These are phyloP conservation scores for Cuculus canorus DNA, from an alignment of 2,797 vertebrate species.

Conservation along the genomic window DNA sequence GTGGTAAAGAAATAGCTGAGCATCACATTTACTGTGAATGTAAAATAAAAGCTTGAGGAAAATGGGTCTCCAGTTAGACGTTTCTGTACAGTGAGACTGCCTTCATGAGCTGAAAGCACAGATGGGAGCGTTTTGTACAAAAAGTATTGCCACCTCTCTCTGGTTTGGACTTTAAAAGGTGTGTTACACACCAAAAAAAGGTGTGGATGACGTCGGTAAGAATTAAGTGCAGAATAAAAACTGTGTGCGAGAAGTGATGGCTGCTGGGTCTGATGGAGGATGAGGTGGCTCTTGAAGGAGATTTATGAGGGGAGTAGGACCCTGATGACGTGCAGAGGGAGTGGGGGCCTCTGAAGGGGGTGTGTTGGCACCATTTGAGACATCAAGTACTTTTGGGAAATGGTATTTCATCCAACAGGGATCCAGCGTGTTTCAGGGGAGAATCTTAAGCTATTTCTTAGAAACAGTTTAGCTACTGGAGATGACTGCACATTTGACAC, in stretches of 20 bases:
- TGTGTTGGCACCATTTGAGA: background rate
- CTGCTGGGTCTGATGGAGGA: background rate
- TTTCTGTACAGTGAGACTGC: background rate
- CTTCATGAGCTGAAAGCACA: background rate
- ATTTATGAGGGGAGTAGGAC: background rate
- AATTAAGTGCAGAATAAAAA: background rate
- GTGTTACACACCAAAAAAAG: background rate
- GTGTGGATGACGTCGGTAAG: background rate
- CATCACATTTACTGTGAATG: background rate
- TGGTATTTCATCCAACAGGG: background rate
- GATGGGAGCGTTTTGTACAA: background rate
- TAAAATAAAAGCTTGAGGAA: slow-evolving; percentile 7
- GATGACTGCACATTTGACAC: background rate
- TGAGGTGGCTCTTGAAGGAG: background rate
- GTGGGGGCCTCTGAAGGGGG: background rate
- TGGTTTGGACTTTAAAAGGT: background rate
- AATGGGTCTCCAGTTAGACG: background rate
- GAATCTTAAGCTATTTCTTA: background rate
- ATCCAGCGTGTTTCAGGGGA: background rate
- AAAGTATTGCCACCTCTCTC: background rate
- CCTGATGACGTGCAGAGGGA: background rate
- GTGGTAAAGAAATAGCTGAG: slow-evolving; percentile 18
- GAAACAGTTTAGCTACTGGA: background rate
- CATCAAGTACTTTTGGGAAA: background rate
- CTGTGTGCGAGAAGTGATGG: fast-evolving